These are phyloP conservation scores for Labeo calbasu DNA, from an alignment of 2,797 vertebrate genomes.

Conservation along the genomic window DNA sequence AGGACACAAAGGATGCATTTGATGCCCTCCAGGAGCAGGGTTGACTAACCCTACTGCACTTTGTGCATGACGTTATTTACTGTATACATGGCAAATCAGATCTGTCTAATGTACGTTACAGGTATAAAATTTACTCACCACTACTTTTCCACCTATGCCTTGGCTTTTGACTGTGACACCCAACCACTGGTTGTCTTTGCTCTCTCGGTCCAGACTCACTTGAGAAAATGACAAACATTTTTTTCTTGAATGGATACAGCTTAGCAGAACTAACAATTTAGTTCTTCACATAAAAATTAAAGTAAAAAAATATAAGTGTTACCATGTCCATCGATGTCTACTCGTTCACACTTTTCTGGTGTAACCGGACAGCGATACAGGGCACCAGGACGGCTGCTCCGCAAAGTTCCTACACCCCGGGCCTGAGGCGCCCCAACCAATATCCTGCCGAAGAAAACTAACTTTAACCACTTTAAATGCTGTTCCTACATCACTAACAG, in stretches of 20 bases:
- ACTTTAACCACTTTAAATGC: neutral
- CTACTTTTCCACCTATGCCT: slow-evolving; percentile 92
- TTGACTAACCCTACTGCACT: neutral
- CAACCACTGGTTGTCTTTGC: slow-evolving; percentile 96
- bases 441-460: slow-evolving; percentile 76
- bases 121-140: slow-evolving; percentile 77
- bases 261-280: neutral
- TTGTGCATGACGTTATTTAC: neutral
- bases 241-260: neutral
- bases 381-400: slow-evolving; percentile 84
- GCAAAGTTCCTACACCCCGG: slow-evolving; percentile 77
- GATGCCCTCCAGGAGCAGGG: neutral
- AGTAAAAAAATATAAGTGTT: neutral
- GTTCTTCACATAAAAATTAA: neutral
- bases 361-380: slow-evolving; percentile 91
- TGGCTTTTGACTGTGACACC: slow-evolving; percentile 95
- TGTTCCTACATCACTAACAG: neutral
- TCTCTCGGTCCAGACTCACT: slow-evolving; percentile 85
- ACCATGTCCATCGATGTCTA: slow-evolving; percentile 90
- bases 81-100: neutral
- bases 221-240: slow-evolving; percentile 37
- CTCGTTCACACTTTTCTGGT: slow-evolving; percentile 82
- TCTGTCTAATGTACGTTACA: neutral
- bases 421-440: slow-evolving; percentile 91
- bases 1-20: neutral